Evolutionary conservation across 2,797 vertebrate species (phyloP), one percentile per base, ranked within the genome.

Genomic region (Xenopus petersii): DNA sequence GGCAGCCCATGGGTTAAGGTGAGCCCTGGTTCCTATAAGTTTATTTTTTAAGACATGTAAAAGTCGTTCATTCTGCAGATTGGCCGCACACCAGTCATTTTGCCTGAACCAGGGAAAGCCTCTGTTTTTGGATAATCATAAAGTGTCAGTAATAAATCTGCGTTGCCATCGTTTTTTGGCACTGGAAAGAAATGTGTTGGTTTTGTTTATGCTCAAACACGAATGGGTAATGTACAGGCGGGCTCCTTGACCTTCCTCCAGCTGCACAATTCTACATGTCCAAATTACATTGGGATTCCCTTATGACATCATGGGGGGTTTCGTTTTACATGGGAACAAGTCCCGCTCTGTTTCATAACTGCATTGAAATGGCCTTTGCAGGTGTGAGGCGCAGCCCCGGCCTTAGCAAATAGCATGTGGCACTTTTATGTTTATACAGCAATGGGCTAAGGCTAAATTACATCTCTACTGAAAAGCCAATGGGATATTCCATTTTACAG

Each of bases 221-320:
- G 48, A 64, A 65, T 54, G 51, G 36, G 26, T 63, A 70, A 73
- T 59, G 76, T 56, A 64, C 51, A 70, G 71, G 42, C 76, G 54
- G 74, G 71, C 51, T 70, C 58, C 54, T 58, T 79, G 81, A 81
- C 81, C 11, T 0, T 48, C 17, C 63, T 77, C 76, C 77, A 86
- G 68, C 51, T 73, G 10, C 81, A 70, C 71, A 78, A 79, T 68
- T 17, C 0, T 47, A 73, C 80, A 83, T 80, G 83, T 83, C 2
- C 0, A 79, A 61, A 55, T 75, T 82, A 83, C 64, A 62, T 46
- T 80, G 84, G 82, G 83, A 82, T 83, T 83, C 81, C 82, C 80
- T 81, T 13, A 0, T 84, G 81, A 83, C 77, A 80, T 87, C 80
- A 86, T 51, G 84, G 70, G 65, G 67, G 68, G 59, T 67, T 24